These are phyloP conservation scores for Willowsia nigromaculata DNA, from an alignment of 2,888 invertebrate genomes.

Conservation along the genomic window DNA sequence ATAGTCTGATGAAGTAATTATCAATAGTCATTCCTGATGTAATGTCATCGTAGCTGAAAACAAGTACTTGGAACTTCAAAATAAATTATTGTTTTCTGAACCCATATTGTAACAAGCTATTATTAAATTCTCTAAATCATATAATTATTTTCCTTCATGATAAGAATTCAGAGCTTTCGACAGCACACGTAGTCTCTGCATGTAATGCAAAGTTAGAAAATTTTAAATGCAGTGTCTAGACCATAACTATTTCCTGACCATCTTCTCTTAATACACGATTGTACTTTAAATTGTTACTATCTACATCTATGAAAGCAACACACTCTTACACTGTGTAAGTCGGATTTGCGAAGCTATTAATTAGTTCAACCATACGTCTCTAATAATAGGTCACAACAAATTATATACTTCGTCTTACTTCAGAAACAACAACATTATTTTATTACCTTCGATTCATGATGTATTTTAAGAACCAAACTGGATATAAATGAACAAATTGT, in stretches of 20 bases:
- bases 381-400: neutral
- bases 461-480: no score
- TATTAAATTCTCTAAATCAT: neutral
- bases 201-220: neutral
- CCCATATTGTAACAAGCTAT: neutral
- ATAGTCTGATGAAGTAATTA: no score
- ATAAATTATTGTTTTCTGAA: no score
- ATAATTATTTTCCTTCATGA: neutral
- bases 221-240: neutral
- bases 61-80: neutral
- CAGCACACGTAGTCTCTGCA: neutral
- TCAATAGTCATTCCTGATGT: no score
- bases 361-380: constrained; percentile 6
- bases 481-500: no score
- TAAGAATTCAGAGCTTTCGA: neutral
- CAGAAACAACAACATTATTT: neutral
- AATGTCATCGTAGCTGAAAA: no score
- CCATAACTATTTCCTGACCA: neutral
- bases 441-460: neutral
- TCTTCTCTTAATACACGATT: neutral
- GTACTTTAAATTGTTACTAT: neutral
- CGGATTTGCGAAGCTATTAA: neutral
- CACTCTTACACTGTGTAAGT: neutral
- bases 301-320: neutral
- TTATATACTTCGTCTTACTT: neutral